These are phyloP conservation scores for Nomada ruficornis DNA, from an alignment of 2,888 invertebrate species.

Conservation along the genomic window DNA sequence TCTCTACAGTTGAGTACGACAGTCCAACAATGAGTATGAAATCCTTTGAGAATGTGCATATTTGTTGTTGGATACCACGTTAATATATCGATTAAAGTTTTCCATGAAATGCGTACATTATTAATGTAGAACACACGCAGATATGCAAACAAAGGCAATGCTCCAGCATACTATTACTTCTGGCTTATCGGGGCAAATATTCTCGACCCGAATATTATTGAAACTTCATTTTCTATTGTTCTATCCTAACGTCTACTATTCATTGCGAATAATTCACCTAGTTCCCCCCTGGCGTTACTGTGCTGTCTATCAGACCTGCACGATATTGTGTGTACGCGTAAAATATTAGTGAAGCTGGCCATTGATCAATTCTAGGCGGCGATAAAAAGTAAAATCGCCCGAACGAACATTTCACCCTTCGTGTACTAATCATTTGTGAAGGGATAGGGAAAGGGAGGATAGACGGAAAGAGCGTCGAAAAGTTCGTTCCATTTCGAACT, in stretches of 20 bases:
- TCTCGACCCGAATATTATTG: background rate
- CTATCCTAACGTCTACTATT: constrained; percentile 1
- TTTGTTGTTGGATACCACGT: no score
- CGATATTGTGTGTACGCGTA: background rate
- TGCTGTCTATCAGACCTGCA: constrained; percentile 4
- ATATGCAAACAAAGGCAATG: no score
- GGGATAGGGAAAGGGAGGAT: background rate
- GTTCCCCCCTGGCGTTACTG: constrained; percentile 11
- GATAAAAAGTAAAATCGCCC: constrained; percentile 18
- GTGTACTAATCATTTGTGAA: constrained; percentile 15
- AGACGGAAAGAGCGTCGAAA: constrained; percentile 5
- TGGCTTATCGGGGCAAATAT: background rate
- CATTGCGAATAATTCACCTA: constrained; percentile 40
- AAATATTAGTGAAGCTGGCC: constrained; percentile 21
- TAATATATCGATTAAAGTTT: no score
- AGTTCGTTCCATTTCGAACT: constrained; percentile 12
- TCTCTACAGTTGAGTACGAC: no score
- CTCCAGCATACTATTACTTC: background rate
- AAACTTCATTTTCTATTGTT: background rate
- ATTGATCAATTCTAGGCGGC: background rate
- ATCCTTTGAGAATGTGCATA: no score
- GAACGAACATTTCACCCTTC: background rate
- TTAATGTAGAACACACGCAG: no score
- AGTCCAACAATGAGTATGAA: no score
- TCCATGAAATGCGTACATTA: no score